A percentile compares a stretch with the other conserved stretches of the same genome.
Evolutionary conservation across 2,888 invertebrate genomes (phyloP).

Genomic region (Phyto melanocephala): DNA sequence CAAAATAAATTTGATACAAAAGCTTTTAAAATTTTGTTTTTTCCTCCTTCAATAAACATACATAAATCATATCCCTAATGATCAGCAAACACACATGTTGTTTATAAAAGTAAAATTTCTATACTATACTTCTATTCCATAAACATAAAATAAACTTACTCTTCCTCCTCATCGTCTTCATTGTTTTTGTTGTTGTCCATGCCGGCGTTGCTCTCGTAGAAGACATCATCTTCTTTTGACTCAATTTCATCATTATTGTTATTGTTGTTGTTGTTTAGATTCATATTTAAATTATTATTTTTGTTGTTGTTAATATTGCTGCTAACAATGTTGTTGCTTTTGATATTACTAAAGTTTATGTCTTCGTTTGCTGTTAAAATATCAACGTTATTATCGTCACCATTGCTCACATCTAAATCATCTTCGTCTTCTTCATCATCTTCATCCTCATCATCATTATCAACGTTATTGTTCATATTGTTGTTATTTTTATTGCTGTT

Average conservation of each 20-base stretch:
- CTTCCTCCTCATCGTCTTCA: conserved; percentile 83
- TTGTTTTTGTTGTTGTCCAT: conserved; percentile 75
- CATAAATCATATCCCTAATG: neutral
- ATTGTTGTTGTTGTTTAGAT: conserved; percentile 73
- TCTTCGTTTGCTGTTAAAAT: conserved; percentile 60
- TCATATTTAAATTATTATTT: conserved; percentile 81
- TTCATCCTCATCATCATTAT: conserved; percentile 62
- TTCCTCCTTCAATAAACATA: neutral
- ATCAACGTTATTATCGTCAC: conserved; percentile 65
- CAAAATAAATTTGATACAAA: no score
- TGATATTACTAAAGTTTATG: conserved; percentile 59
- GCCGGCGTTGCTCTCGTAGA: conserved; percentile 86
- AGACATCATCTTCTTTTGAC: conserved; percentile 84
- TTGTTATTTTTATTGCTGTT: conserved; percentile 78
- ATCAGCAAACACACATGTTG: neutral
- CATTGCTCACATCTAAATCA: conserved; percentile 80
- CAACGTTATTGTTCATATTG: conserved; percentile 70
- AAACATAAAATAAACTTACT: conserved; percentile 74
- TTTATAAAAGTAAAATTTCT: neutral
- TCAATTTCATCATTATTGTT: conserved; percentile 65
- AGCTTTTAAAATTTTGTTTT: neutral
- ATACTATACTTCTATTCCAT: no score
- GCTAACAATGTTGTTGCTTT: conserved; percentile 52
- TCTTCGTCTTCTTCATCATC: conserved; percentile 77
- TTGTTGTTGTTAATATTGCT: conserved; percentile 49